Percentiles rank a stretch among this genome's conserved stretches.
Conservation (phyloP, 2,888 invertebrate genomes). For the Melieria crassipennis region DNA sequence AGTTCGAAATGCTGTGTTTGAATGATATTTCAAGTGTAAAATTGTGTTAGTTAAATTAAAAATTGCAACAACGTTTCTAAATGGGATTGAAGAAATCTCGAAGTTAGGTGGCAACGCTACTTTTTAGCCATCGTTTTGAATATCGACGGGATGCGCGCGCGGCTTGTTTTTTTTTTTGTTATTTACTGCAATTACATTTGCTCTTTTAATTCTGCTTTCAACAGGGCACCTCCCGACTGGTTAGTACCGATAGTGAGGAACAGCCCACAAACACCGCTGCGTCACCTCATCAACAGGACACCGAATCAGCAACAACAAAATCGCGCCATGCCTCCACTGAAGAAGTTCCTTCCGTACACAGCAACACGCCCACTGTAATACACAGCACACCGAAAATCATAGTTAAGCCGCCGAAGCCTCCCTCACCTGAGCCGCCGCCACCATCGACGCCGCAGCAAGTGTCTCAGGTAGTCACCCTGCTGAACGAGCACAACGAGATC, state of each 20-base stretch:
- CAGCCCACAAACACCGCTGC: slow-evolving; percentile 69
- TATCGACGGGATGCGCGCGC: no score
- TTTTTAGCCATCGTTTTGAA: no score
- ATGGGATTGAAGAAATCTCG: no score
- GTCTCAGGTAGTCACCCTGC: background rate
- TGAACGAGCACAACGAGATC: slow-evolving; percentile 48
- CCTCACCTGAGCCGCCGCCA: slow-evolving; percentile 42
- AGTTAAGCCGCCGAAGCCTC: slow-evolving; percentile 54
- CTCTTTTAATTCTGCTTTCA: no score
- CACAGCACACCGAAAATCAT: slow-evolving; percentile 56
- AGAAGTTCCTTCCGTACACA: slow-evolving; percentile 46
- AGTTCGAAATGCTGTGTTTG: no score
- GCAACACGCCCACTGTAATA: slow-evolving; percentile 19
- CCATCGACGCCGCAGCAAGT: slow-evolving; percentile 21
- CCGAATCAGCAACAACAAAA: slow-evolving; percentile 43
- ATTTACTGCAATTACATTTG: no score
- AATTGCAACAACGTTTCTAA: no score
- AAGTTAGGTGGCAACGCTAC: no score
- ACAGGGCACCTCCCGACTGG: slow-evolving; percentile 72
- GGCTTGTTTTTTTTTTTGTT: no score
- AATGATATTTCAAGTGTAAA: no score
- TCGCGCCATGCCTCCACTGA: slow-evolving; percentile 45
- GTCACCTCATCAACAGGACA: slow-evolving; percentile 55
- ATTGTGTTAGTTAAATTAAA: no score
- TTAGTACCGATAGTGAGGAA: slow-evolving; percentile 73